phyloP scores from a whole-genome alignment of 1,140 invertebrate genomes.

The Phortica variegata region DNA sequence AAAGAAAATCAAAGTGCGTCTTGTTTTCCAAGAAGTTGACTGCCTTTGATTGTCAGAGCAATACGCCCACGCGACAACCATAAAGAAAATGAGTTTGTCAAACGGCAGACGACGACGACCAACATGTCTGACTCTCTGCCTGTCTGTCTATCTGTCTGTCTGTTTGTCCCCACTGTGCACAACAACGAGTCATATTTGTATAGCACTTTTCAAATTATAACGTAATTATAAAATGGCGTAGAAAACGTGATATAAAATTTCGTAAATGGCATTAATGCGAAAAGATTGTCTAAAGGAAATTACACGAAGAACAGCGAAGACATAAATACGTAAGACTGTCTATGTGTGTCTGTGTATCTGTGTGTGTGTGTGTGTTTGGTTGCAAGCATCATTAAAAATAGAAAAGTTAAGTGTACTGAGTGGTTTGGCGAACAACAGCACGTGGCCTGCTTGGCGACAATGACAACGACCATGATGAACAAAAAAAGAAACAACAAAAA shows the following conservation, averaged over 20 bases:
- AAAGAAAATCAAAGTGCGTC: conserved; percentile 13
- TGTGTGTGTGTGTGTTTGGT: no score
- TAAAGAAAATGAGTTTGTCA: conserved; percentile 19
- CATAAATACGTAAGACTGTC: no score
- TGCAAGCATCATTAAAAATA: no score
- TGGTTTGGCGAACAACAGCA: no score
- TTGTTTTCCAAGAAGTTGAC: no score
- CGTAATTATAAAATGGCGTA: conserved; percentile 19
- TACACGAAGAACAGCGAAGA: conserved; percentile 4
- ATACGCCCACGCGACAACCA: conserved; percentile 5
- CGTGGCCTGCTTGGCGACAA: no score
- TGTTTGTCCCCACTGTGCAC: no score
- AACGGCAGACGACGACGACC: conserved; percentile 1
- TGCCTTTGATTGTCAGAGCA: conserved; percentile 17
- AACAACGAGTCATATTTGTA: neutral
- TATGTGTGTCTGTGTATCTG: no score
- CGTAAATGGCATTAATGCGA: conserved; percentile 13
- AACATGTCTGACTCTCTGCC: no score
- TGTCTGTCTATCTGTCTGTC: no score
- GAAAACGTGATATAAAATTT: conserved; percentile 6
- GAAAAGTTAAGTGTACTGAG: no score
- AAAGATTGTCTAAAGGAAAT: conserved; percentile 23
- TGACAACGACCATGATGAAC: no score
- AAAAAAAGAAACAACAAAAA: conserved; percentile 4
- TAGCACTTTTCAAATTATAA: conserved; percentile 22